Percentiles rank a stretch among this genome's conserved stretches.
These are phyloP conservation scores for Oreotrochilus melanogaster DNA, from an alignment of 2,113 vertebrate species.

Conservation along the genomic window DNA sequence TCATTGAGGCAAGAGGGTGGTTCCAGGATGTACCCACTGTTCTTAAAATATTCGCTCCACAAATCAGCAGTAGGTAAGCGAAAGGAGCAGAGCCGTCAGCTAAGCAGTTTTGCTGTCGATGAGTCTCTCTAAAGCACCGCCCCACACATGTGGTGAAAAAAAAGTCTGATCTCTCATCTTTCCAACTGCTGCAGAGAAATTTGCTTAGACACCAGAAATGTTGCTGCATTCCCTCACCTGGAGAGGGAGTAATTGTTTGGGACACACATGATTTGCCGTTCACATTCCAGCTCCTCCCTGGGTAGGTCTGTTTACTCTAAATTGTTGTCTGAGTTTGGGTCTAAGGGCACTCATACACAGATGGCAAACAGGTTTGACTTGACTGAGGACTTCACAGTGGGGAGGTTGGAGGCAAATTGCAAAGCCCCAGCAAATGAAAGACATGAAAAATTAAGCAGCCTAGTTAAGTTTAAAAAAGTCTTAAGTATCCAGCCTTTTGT, in stretches of 20 bases:
- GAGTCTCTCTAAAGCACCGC: background rate
- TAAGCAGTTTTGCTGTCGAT: conserved; percentile 22
- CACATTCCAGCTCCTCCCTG: conserved; percentile 66
- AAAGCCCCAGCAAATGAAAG: conserved; percentile 52
- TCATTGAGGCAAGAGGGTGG: conserved; percentile 41
- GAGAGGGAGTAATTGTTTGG: conserved; percentile 69
- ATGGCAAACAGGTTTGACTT: conserved; percentile 71
- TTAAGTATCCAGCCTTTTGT: conserved; percentile 58
- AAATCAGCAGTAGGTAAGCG: conserved; percentile 29
- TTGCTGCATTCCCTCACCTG: conserved; percentile 53
- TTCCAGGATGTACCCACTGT: conserved; percentile 33
- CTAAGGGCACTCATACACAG: conserved; percentile 48
- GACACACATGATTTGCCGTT: conserved; percentile 51
- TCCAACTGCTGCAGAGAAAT: background rate
- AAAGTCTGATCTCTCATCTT: background rate
- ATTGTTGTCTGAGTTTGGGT: conserved; percentile 44
- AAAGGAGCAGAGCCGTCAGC: conserved; percentile 26
- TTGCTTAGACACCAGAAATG: conserved; percentile 38
- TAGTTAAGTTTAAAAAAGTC: conserved; percentile 42
- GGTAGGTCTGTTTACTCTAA: conserved; percentile 68
- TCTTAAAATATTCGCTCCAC: conserved; percentile 61
- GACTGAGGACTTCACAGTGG: conserved; percentile 55
- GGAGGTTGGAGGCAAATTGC: conserved; percentile 50
- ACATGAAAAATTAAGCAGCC: conserved; percentile 41
- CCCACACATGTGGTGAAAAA: background rate